These are phyloP conservation scores for Lypha dubia DNA, from an alignment of 2,888 invertebrate species.

Conservation along the genomic window DNA sequence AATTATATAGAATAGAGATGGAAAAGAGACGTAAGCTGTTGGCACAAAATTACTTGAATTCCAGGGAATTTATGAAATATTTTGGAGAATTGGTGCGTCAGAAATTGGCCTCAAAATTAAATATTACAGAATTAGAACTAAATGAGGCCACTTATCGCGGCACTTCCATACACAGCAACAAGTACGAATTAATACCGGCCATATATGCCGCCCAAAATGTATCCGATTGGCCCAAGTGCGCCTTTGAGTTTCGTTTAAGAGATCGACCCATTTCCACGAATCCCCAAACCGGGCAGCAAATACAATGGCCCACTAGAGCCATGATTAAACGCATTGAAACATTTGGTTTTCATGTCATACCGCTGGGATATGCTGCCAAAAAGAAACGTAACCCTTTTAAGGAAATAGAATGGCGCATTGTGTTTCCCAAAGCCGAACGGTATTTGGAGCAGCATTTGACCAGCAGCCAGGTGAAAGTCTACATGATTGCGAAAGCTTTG, in stretches of 20 bases:
- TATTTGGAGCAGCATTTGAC: conserved; percentile 89
- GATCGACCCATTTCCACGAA: conserved; percentile 85
- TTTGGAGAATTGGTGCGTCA: conserved; percentile 87
- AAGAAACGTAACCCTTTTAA: conserved; percentile 86
- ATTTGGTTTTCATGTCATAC: conserved; percentile 88
- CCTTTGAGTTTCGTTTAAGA: conserved; percentile 88
- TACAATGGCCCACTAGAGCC: conserved; percentile 88
- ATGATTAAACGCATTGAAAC: conserved; percentile 88
- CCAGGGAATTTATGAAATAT: conserved; percentile 87
- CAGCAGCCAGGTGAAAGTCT: conserved; percentile 88
- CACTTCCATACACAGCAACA: conserved; percentile 87
- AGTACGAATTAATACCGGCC: conserved; percentile 89
- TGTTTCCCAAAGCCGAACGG: conserved; percentile 90
- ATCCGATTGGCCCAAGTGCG: conserved; percentile 89
- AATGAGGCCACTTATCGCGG: conserved; percentile 86
- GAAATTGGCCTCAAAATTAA: conserved; percentile 85
- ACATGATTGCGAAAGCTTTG: conserved; percentile 88
- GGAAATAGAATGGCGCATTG: conserved; percentile 90
- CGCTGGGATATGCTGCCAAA: conserved; percentile 88
- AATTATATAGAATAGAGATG: conserved; percentile 74
- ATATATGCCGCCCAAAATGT: conserved; percentile 82
- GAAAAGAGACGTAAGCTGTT: conserved; percentile 75
- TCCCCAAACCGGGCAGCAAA: conserved; percentile 85
- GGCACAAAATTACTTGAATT: conserved; percentile 84
- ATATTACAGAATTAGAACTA: conserved; percentile 85